Conservation (phyloP, 2,888 invertebrate species). For the Catocala nupta region DNA sequence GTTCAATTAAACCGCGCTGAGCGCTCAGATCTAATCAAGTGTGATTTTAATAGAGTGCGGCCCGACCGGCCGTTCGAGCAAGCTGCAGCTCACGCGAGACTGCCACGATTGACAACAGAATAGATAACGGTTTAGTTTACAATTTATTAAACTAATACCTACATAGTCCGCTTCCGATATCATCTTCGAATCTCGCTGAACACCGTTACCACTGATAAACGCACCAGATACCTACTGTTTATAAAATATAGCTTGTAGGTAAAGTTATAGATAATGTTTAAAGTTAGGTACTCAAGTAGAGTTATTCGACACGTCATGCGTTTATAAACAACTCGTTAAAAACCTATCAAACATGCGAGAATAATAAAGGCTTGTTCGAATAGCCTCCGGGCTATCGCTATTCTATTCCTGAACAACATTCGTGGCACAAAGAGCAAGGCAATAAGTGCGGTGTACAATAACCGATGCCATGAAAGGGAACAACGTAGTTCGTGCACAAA, state of each 20-base stretch:
- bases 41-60: slow-evolving; percentile 80
- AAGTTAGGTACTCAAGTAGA: too few species aligned
- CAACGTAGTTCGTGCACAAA: slow-evolving; percentile 69
- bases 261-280: too few species aligned
- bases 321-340: slow-evolving; percentile 60
- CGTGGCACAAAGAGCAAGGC: slow-evolving; percentile 65
- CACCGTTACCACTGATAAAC: slow-evolving; percentile 61
- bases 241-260: background rate
- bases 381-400: slow-evolving; percentile 61
- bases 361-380: slow-evolving; percentile 53
- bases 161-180: slow-evolving; percentile 58
- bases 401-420: slow-evolving; percentile 63
- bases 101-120: slow-evolving; percentile 54
- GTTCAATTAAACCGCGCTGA: slow-evolving; percentile 78
- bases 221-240: slow-evolving; percentile 47
- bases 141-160: slow-evolving; percentile 63
- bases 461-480: slow-evolving; percentile 74
- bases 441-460: slow-evolving; percentile 73
- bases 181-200: slow-evolving; percentile 59
- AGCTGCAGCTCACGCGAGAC: slow-evolving; percentile 45
- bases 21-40: slow-evolving; percentile 79
- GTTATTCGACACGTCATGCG: too few species aligned
- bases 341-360: slow-evolving; percentile 50
- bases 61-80: slow-evolving; percentile 65
- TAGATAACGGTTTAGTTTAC: slow-evolving; percentile 64